These are phyloP conservation scores for Liparis tanakae DNA, from an alignment of 2,797 vertebrate genomes.

Conservation along the genomic window DNA sequence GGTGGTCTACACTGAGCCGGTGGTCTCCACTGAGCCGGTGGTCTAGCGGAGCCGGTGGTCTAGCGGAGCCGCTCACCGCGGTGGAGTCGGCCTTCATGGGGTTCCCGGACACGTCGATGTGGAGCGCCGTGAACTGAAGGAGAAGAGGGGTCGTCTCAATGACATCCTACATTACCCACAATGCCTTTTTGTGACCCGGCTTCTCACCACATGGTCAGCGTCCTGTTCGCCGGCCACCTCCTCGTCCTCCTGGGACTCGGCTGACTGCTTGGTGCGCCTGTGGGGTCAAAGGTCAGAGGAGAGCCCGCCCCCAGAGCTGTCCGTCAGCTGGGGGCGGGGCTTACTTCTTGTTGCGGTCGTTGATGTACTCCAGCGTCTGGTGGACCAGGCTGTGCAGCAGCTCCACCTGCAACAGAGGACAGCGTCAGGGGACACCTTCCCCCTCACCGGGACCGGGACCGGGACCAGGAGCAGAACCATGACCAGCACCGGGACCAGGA, in stretches of 20 bases:
- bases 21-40: too few species aligned
- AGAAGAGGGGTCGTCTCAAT: not conserved
- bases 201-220: slow-evolving; percentile 46
- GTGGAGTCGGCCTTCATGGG: not conserved
- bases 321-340: fast-evolving
- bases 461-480: too few species aligned
- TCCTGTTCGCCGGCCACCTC: not conserved
- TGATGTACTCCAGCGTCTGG: slow-evolving; percentile 91
- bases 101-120: slow-evolving; percentile 5
- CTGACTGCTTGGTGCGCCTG: slow-evolving; percentile 80
- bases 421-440: not conserved
- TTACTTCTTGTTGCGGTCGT: slow-evolving; percentile 86
- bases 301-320: not conserved
- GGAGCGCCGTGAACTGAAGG: slow-evolving; percentile 53
- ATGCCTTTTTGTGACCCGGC: slow-evolving; percentile 17
- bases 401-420: slow-evolving; percentile 86
- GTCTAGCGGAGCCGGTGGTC: not conserved
- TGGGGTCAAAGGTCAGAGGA: not conserved
- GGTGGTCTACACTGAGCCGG: too few species aligned
- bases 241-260: slow-evolving; percentile 54
- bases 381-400: slow-evolving; percentile 92
- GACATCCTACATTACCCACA: slow-evolving; percentile 24
- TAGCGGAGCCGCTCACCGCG: slow-evolving; percentile 41
- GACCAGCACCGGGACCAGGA: too few species aligned
- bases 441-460: too few species aligned